phyloP scores from a whole-genome alignment of 2,797 vertebrate genomes.

The Epinephelus awoara region DNA sequence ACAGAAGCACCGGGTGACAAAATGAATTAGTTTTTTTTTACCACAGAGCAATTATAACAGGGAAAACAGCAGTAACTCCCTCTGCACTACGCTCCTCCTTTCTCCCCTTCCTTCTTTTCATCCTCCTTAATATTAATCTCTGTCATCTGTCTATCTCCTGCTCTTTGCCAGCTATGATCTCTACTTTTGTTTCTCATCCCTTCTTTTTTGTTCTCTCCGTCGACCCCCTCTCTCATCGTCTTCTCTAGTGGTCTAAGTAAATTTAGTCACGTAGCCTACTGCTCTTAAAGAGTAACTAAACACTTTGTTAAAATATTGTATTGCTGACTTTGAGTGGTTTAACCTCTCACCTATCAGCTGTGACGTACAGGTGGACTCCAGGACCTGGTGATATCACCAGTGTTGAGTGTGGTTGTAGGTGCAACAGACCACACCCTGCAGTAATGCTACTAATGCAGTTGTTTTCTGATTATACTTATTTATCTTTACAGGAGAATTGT shows the following conservation, averaged over 20 bases:
- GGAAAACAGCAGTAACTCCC: slow-evolving; percentile 26
- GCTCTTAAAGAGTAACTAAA: background rate
- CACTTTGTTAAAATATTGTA: too few relatives aligned
- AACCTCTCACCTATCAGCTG: background rate
- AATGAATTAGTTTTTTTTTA: slow-evolving; percentile 55
- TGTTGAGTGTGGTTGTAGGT: background rate
- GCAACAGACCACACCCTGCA: background rate
- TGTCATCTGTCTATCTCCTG: background rate
- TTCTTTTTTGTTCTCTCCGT: background rate
- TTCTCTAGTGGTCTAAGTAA: background rate
- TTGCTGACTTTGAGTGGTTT: background rate
- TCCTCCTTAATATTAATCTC: background rate
- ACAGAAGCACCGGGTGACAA: slow-evolving; percentile 36
- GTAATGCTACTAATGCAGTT: too few relatives aligned
- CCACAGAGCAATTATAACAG: slow-evolving; percentile 25
- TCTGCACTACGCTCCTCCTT: slow-evolving; percentile 8
- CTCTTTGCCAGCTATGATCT: background rate
- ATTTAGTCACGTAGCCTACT: background rate
- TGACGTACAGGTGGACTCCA: background rate
- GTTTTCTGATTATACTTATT: too few relatives aligned
- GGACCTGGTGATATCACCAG: background rate
- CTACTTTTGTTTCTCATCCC: background rate
- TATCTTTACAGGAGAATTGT: too few relatives aligned
- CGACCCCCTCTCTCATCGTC: background rate
- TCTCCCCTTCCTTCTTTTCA: background rate